Evolutionary conservation across 2,797 vertebrate species (phyloP).

Genomic region (Ficedula albicollis): DNA sequence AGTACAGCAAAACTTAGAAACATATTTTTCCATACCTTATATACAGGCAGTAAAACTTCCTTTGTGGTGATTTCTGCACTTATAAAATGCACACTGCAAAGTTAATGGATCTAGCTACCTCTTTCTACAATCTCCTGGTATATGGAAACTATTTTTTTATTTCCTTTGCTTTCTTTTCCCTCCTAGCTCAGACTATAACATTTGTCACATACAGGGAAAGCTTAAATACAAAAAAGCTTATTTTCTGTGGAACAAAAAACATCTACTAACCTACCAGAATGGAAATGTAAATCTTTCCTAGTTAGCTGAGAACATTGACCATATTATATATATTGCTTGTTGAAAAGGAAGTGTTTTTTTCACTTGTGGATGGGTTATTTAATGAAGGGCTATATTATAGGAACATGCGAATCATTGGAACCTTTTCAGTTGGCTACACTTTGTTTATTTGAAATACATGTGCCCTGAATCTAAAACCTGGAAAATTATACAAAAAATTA

Average conservation of each 20-base stretch:
- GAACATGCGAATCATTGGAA: constrained; percentile 66
- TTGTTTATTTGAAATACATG: constrained; percentile 65
- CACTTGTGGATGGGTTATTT: constrained; percentile 59
- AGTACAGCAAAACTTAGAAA: neutral
- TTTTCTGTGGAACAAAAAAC: constrained; percentile 68
- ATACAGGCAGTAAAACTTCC: neutral
- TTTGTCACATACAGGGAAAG: constrained; percentile 48
- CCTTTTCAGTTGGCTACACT: constrained; percentile 56
- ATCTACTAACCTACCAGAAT: constrained; percentile 58
- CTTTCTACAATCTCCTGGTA: neutral
- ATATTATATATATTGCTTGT: constrained; percentile 63
- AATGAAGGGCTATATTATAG: constrained; percentile 70
- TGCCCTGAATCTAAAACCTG: constrained; percentile 60
- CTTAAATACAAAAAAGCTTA: constrained; percentile 17
- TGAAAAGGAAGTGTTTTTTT: constrained; percentile 71
- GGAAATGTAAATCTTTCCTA: constrained; percentile 74
- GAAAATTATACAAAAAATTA: constrained; percentile 58
- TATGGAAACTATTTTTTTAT: constrained; percentile 25
- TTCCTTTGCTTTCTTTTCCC: constrained; percentile 51
- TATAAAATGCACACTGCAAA: neutral
- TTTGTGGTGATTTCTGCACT: neutral
- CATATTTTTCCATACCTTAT: neutral
- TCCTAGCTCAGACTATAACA: constrained; percentile 30
- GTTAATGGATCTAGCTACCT: neutral
- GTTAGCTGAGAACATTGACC: constrained; percentile 56